A percentile compares a stretch with the other conserved stretches of the same genome.
Conservation (phyloP, 2,888 invertebrate species). For the Melieria omissa region DNA sequence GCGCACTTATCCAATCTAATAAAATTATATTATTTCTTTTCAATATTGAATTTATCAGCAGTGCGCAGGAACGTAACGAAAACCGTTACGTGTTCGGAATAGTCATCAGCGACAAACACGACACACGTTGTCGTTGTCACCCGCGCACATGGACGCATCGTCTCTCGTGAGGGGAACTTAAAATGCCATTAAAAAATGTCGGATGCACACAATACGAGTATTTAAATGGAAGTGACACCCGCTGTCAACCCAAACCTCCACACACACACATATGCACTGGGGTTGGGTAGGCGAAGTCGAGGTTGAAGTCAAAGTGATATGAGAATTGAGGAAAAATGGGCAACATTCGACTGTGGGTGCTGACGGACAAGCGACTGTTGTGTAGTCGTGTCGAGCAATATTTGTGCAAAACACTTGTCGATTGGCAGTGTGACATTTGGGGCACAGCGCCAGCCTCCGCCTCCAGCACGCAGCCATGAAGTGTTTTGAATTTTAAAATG, state of each 20-base stretch:
- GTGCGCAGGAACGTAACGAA: conserved; percentile 47
- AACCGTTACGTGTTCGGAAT: conserved; percentile 58
- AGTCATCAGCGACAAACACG: conserved; percentile 38
- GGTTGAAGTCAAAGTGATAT: no score
- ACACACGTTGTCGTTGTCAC: no score
- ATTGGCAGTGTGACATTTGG: no score
- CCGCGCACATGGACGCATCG: conserved; percentile 19
- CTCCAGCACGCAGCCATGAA: conserved; percentile 34
- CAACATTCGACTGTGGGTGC: no score
- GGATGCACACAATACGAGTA: conserved; percentile 32
- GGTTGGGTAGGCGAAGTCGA: no score
- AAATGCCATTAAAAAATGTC: conserved; percentile 57
- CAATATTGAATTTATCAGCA: conserved; percentile 64
- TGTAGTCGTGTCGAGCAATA: no score
- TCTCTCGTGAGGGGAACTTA: conserved; percentile 25
- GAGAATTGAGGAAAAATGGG: no score
- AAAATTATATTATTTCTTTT: conserved; percentile 62
- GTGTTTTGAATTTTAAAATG: conserved; percentile 61
- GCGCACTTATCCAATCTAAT: conserved; percentile 20
- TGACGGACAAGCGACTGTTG: no score
- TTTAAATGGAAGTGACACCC: conserved; percentile 52
- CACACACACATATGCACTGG: no score
- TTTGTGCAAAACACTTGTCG: no score
- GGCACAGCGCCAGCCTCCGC: no score
- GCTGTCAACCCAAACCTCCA: neutral